phyloP scores from a whole-genome alignment of 2,113 vertebrate species.

The Platysternon megacephalum region DNA sequence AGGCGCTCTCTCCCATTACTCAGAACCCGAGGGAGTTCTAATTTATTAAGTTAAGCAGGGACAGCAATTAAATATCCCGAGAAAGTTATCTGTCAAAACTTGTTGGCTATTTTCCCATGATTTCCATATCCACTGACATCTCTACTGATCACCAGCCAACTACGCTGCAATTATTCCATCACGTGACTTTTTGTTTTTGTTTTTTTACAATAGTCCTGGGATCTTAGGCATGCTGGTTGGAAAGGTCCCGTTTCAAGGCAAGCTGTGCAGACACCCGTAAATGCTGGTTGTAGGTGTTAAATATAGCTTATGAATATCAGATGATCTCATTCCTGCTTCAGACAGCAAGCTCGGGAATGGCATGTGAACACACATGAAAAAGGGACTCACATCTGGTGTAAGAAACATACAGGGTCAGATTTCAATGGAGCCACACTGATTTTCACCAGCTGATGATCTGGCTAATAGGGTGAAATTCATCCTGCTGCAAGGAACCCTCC shows the following conservation, averaged over 20 bases:
- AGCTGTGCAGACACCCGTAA: background rate
- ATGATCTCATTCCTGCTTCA: background rate
- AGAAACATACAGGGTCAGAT: background rate
- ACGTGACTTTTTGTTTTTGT: background rate
- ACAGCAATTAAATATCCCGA: background rate
- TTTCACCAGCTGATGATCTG: background rate
- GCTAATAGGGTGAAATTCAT: background rate
- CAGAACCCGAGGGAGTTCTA: background rate
- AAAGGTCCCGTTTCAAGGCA: background rate
- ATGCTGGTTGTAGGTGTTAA: background rate
- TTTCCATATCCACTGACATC: background rate
- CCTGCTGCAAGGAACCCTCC: background rate
- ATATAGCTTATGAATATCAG: background rate
- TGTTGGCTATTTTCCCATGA: background rate
- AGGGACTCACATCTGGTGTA: background rate
- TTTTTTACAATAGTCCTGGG: background rate
- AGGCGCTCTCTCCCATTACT: background rate
- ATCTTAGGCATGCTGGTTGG: background rate
- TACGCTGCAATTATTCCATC: background rate
- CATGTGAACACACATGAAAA: background rate
- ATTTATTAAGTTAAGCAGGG: background rate
- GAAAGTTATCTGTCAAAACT: background rate
- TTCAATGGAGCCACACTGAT: background rate
- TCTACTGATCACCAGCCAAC: background rate
- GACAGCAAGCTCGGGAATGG: background rate